phyloP scores from a whole-genome alignment of 2,888 invertebrate genomes.

The Empis stercorea region DNA sequence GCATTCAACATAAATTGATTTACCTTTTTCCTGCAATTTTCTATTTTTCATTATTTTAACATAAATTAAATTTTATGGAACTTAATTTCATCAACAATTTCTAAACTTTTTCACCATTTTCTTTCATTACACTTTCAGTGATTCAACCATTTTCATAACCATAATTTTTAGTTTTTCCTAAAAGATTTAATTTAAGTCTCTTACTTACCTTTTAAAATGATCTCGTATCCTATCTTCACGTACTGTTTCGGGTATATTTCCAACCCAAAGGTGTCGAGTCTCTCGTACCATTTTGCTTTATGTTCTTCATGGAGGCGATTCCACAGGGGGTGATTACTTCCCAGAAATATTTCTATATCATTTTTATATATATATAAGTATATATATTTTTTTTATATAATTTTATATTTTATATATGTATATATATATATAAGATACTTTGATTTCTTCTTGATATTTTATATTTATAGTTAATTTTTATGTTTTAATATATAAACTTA shows the following conservation, averaged over 20 bases:
- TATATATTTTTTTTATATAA: background rate
- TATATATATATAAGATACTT: too few relatives aligned
- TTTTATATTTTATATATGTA: slow-evolving; percentile 3
- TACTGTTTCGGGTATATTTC: slow-evolving; percentile 99
- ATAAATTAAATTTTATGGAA: too few relatives aligned
- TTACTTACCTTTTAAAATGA: slow-evolving; percentile 88
- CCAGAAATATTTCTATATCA: slow-evolving; percentile 13
- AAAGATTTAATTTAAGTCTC: too few relatives aligned
- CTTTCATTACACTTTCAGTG: too few relatives aligned
- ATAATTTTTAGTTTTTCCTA: too few relatives aligned
- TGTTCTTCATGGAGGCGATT: slow-evolving; percentile 60
- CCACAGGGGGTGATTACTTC: slow-evolving; percentile 10
- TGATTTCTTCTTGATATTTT: slow-evolving; percentile 1
- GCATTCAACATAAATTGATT: too few relatives aligned
- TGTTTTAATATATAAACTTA: too few relatives aligned
- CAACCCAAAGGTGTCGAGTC: slow-evolving; percentile 99
- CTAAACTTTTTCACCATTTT: too few relatives aligned
- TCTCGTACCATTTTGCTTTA: slow-evolving; percentile 99
- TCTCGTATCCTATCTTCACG: slow-evolving; percentile 94
- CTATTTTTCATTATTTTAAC: too few relatives aligned
- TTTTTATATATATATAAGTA: slow-evolving; percentile 10
- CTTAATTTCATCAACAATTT: too few relatives aligned
- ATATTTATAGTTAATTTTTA: slow-evolving; percentile 7
- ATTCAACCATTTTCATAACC: too few relatives aligned
- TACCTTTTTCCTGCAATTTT: too few relatives aligned